Conservation (phyloP, 2,888 invertebrate genomes). For the Drosophila sordidula region DNA sequence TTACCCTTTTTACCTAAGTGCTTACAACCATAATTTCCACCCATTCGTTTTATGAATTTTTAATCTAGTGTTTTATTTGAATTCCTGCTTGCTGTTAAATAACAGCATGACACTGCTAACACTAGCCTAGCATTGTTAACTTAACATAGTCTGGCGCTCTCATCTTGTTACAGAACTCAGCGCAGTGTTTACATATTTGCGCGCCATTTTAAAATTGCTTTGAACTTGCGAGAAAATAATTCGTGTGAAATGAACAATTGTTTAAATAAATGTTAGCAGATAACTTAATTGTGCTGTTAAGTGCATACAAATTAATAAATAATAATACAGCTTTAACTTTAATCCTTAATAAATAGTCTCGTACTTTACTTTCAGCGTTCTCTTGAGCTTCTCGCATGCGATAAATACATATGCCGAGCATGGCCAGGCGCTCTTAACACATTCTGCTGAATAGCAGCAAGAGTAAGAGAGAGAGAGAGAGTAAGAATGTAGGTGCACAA, state of each 20-base stretch:
- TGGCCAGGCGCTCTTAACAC: not conserved
- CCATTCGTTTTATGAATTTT: slow-evolving; percentile 29
- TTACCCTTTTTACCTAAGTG: slow-evolving; percentile 1
- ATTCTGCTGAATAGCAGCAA: slow-evolving; percentile 38
- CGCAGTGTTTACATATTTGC: slow-evolving; percentile 11
- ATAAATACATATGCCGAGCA: slow-evolving; percentile 17
- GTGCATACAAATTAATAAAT: too few species aligned
- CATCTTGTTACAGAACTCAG: slow-evolving; percentile 21
- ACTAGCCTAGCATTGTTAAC: slow-evolving; percentile 32
- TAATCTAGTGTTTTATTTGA: slow-evolving; percentile 24
- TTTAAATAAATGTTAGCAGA: not conserved
- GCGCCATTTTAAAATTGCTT: slow-evolving; percentile 26
- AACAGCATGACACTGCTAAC: slow-evolving; percentile 9
- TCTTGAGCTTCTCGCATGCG: slow-evolving; percentile 44
- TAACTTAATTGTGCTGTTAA: too few species aligned
- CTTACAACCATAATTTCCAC: not conserved
- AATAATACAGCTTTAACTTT: too few species aligned
- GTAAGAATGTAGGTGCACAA: slow-evolving; percentile 15
- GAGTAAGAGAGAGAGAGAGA: slow-evolving; percentile 13
- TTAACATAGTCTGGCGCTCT: slow-evolving; percentile 25
- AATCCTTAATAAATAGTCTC: not conserved
- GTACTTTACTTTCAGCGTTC: not conserved
- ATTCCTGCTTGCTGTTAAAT: slow-evolving; percentile 15
- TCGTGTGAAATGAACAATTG: not conserved
- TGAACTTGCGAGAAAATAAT: not conserved